These are phyloP conservation scores for Pentamera pediparva DNA, from an alignment of 53 echinoderm and acorn worm genomes.

Conservation along the genomic window DNA sequence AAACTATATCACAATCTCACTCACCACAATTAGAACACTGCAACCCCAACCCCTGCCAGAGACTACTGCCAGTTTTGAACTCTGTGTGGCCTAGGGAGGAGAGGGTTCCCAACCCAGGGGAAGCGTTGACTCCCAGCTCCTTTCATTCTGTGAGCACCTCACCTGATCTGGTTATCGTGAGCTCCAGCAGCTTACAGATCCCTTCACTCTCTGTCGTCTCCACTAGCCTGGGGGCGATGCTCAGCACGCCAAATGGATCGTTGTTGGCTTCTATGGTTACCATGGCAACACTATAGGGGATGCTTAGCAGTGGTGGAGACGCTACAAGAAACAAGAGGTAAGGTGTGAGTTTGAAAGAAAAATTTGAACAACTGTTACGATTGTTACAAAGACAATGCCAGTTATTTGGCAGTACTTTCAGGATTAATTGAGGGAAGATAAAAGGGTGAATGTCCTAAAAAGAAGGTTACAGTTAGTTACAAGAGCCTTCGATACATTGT, in stretches of 20 bases:
- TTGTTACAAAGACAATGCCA: neutral
- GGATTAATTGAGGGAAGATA: no score
- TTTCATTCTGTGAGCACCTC: neutral
- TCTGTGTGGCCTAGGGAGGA: no score
- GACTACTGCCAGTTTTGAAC: no score
- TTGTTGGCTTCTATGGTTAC: conserved; percentile 90
- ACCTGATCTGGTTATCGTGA: conserved; percentile 83
- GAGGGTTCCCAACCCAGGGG: no score
- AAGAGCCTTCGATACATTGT: no score
- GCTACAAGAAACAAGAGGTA: neutral
- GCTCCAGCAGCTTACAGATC: conserved; percentile 59
- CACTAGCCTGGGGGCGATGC: conserved; percentile 59
- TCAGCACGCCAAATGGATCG: conserved; percentile 93
- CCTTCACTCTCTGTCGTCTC: conserved; percentile 77
- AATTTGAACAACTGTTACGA: neutral
- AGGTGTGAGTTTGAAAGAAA: neutral
- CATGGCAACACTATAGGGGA: conserved; percentile 57
- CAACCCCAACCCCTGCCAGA: no score
- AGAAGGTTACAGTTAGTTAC: no score
- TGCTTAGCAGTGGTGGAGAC: conserved; percentile 43
- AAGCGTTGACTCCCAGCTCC: no score
- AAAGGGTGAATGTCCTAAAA: no score
- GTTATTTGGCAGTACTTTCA: no score
- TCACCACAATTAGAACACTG: no score
- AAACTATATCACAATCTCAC: conserved; percentile 53